Conservation (phyloP, 2,113 vertebrate species). For the Odontesthes bonariensis region DNA sequence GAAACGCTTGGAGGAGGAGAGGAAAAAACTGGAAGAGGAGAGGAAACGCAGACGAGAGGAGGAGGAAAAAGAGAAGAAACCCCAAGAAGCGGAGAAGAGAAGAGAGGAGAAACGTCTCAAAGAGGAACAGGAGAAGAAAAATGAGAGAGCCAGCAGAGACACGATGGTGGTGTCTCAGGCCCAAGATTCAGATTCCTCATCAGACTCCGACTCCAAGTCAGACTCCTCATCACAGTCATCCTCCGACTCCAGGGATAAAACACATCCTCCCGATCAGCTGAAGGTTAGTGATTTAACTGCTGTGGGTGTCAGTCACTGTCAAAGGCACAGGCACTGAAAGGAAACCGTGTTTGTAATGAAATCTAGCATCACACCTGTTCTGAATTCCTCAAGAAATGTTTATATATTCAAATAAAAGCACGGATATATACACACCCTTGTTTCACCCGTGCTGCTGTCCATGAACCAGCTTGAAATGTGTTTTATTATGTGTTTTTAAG, state of each 20-base stretch:
- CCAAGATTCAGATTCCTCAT: conserved; percentile 75
- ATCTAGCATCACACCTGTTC: not conserved
- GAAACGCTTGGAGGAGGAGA: conserved; percentile 23
- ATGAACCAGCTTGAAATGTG: not conserved
- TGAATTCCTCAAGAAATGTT: no score
- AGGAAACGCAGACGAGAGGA: not conserved
- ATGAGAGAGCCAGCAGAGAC: conserved; percentile 18
- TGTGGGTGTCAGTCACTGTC: conserved; percentile 11
- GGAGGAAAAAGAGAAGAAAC: conserved; percentile 18
- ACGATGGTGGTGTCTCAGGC: conserved; percentile 24
- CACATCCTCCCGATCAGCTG: conserved; percentile 51
- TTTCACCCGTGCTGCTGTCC: no score
- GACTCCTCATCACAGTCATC: conserved; percentile 76
- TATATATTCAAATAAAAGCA: no score
- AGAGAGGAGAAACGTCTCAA: conserved; percentile 12
- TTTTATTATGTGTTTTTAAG: not conserved
- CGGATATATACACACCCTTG: no score
- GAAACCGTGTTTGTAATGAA: no score
- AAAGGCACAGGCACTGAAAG: not conserved
- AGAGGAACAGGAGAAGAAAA: conserved; percentile 11
- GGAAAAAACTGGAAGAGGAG: conserved; percentile 16
- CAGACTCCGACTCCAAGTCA: conserved; percentile 81
- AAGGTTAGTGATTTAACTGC: conserved; percentile 77
- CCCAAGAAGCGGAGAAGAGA: conserved; percentile 22
- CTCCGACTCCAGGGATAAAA: conserved; percentile 44